Conservation (phyloP, 2,113 vertebrate species). For the Peromyscus californicus region DNA sequence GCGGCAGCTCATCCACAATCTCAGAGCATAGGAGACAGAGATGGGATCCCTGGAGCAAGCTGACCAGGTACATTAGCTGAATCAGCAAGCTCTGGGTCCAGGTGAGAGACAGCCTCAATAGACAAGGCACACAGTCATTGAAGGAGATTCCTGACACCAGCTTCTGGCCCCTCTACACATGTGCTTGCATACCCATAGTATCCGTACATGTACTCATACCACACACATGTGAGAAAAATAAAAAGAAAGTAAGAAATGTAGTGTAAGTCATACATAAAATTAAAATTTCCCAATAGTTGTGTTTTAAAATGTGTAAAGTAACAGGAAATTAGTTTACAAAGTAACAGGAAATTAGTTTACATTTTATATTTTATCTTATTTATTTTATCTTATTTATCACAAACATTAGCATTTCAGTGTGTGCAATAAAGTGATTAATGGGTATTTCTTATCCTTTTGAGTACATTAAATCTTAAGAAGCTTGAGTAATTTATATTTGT, state of each 20-base stretch:
- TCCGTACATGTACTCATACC: too few relatives aligned
- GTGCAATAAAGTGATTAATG: neutral
- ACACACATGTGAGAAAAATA: neutral
- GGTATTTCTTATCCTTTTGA: neutral
- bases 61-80: neutral
- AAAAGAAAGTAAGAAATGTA: neutral
- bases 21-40: too few relatives aligned
- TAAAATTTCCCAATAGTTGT: neutral
- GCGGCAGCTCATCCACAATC: neutral
- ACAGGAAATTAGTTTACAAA: neutral
- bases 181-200: neutral
- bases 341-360: neutral
- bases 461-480: neutral
- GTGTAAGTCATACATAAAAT: neutral
- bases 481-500: neutral
- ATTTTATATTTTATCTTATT: constrained; percentile 11
- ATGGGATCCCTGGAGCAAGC: too few relatives aligned
- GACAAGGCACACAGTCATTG: neutral
- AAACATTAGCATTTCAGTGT: constrained; percentile 18
- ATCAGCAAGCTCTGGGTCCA: neutral
- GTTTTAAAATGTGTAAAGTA: neutral
- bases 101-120: neutral
- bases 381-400: too few relatives aligned
- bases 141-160: too few relatives aligned
- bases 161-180: neutral